Percentiles rank a stretch among this genome's conserved stretches.
These are phyloP conservation scores for Heliconius hewitsoni DNA, from an alignment of 1,140 invertebrate genomes.

Conservation along the genomic window DNA sequence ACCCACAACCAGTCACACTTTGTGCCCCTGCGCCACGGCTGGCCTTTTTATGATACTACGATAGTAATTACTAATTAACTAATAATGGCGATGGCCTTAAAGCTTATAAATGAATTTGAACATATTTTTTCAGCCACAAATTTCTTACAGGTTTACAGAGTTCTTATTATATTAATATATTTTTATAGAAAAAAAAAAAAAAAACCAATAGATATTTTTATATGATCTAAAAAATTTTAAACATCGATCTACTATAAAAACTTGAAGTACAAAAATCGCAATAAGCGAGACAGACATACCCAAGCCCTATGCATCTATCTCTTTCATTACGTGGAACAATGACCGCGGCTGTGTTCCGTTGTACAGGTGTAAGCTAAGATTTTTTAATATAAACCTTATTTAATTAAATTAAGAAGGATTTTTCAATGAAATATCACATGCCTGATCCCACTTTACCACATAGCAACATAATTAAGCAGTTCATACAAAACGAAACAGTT, in stretches of 20 bases:
- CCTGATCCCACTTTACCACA: constrained; percentile 3
- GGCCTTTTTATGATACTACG: no score
- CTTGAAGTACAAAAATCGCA: constrained; percentile 11
- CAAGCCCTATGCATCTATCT: constrained; percentile 5
- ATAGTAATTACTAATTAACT: no score
- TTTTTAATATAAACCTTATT: not conserved
- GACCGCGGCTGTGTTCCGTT: constrained; percentile 32
- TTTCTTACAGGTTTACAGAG: no score
- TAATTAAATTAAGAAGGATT: not conserved
- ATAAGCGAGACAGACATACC: constrained; percentile 20
- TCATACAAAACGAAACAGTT: constrained; percentile 7
- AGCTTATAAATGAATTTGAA: no score
- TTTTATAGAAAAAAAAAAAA: no score
- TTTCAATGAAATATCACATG: not conserved
- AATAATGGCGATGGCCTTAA: no score
- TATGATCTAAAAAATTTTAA: not conserved
- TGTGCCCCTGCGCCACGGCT: no score
- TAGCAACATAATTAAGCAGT: constrained; percentile 11
- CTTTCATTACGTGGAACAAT: constrained; percentile 34
- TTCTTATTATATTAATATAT: no score
- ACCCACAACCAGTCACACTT: no score
- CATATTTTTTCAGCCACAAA: no score
- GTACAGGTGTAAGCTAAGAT: constrained; percentile 19
- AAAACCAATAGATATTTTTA: not conserved
- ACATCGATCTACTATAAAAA: not conserved